Base-by-base conservation (phyloP, 2,797 vertebrate genomes). In the Enteromius paludinosus region DNA sequence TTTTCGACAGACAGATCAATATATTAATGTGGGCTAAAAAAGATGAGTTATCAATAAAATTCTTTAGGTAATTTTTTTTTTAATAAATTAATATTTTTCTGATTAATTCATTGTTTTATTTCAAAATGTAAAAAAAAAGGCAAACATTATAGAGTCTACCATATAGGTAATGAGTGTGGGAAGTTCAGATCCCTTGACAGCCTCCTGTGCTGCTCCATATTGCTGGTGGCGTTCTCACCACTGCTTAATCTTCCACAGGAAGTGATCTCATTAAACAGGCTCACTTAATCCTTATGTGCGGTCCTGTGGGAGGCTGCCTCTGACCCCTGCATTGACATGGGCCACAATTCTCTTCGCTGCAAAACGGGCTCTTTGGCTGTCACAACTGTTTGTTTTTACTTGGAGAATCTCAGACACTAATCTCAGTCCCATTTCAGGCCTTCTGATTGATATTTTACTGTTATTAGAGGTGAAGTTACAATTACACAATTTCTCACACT, bases 191-290 rank as follows among this genome's bases (percentile, higher is more conserved):
- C 59, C 30, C 68, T 30, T 33, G 68, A 64, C 17, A 71, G 59
- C 23, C 47, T 83, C 84, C 76, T 71, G 54, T 78, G 72, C 30
- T 25, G 78, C 88, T 86, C 83, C 69, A 84, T 35, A 62, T 23
- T 69, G 79, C 83, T 85, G n/a, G 83, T 89, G 68, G 84, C 85
- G 78, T 87, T 90, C 88, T 87, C 86, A 90, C 86, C 88, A 84
- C 82, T 78, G 75, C 65, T 86, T 72, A 89, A 92, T 91, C 85
- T 87, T 85, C 72, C 83, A 88, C 91, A 93, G 92, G 93, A 94
- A 94, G 92, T 90, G 87, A 91, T 88, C 90, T 91, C 86, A 88
- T 90, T 88, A 87, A 90, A 88, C 87, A 84, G 87, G 89, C 88
- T 82, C 78, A 78, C 89, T 90, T 91, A 88, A 88, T 90, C 91